Conservation (phyloP, 2,797 vertebrate species). For the Hozukius guyotensis region DNA sequence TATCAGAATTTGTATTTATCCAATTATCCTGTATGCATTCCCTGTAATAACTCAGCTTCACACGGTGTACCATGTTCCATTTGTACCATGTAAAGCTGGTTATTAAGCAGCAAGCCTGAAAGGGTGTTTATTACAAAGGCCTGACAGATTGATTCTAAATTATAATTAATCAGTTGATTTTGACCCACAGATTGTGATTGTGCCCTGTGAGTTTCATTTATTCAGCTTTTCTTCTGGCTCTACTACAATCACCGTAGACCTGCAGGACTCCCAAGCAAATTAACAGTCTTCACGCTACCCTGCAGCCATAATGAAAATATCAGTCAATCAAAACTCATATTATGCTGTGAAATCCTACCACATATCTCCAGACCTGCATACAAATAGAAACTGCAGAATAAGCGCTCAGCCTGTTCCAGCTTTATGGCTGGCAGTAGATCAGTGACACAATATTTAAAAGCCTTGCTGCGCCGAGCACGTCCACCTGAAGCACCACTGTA, state of each 20-base stretch:
- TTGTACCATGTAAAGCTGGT: slow-evolving; percentile 56
- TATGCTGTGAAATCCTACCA: slow-evolving; percentile 68
- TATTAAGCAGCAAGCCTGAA: slow-evolving; percentile 72
- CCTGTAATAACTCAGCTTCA: background rate
- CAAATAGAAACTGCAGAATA: slow-evolving; percentile 66
- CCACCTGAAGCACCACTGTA: slow-evolving; percentile 21
- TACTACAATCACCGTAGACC: slow-evolving; percentile 75
- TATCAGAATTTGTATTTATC: background rate
- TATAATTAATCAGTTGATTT: slow-evolving; percentile 83
- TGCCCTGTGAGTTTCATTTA: slow-evolving; percentile 79
- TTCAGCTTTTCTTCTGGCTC: slow-evolving; percentile 76
- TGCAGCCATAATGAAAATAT: slow-evolving; percentile 83
- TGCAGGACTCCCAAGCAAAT: slow-evolving; percentile 81
- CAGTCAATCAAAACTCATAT: slow-evolving; percentile 80
- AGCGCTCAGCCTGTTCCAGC: slow-evolving; percentile 32
- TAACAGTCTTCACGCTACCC: slow-evolving; percentile 78
- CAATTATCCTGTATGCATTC: slow-evolving; percentile 6
- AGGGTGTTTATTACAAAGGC: slow-evolving; percentile 74
- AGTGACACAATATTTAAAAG: slow-evolving; percentile 29
- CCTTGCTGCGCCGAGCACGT: background rate
- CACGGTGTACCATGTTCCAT: slow-evolving; percentile 23
- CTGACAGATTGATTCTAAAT: slow-evolving; percentile 76
- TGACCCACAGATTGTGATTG: slow-evolving; percentile 80
- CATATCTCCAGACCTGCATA: slow-evolving; percentile 70
- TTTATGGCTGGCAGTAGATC: slow-evolving; percentile 20